Percentiles rank a stretch among this genome's conserved stretches.
Conservation (phyloP, 2,113 vertebrate species). For the Clarias gariepinus region DNA sequence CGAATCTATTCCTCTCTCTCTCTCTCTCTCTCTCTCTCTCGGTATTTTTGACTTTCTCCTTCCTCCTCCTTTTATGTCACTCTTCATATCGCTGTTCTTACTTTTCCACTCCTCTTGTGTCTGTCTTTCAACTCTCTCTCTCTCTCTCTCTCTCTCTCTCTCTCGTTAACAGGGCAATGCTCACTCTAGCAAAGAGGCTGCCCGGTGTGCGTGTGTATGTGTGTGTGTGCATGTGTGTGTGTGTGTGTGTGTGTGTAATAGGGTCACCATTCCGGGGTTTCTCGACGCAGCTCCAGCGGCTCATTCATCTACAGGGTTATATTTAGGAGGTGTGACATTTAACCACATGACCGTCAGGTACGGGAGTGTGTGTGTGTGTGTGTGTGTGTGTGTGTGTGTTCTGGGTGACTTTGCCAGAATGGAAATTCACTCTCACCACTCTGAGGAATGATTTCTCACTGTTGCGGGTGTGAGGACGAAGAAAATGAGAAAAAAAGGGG, state of each 20-base stretch:
- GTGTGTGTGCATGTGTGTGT: slow-evolving; percentile 33
- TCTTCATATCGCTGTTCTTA: background rate
- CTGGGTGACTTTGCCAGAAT: slow-evolving; percentile 43
- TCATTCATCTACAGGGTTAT: slow-evolving; percentile 52
- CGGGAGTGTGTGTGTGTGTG: background rate
- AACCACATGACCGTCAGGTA: slow-evolving; percentile 35
- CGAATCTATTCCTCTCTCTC: background rate
- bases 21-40: background rate
- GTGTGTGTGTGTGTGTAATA: slow-evolving; percentile 51
- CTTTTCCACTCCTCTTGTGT: background rate
- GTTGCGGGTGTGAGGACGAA: background rate
- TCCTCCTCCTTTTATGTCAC: background rate
- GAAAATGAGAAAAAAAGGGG: background rate
- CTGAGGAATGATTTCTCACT: slow-evolving; percentile 23
- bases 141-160: slow-evolving; percentile 28
- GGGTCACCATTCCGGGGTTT: slow-evolving; percentile 54
- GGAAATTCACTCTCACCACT: slow-evolving; percentile 35
- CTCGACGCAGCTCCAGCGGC: slow-evolving; percentile 38
- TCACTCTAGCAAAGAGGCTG: background rate
- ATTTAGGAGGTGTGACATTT: slow-evolving; percentile 53
- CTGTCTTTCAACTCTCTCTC: background rate
- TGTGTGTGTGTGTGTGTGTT: slow-evolving; percentile 12
- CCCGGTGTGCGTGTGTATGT: slow-evolving; percentile 13
- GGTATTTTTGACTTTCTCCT: background rate
- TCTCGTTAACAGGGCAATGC: slow-evolving; percentile 47